phyloP scores from a whole-genome alignment of 1,140 invertebrate genomes.

The Drosophila miranda region DNA sequence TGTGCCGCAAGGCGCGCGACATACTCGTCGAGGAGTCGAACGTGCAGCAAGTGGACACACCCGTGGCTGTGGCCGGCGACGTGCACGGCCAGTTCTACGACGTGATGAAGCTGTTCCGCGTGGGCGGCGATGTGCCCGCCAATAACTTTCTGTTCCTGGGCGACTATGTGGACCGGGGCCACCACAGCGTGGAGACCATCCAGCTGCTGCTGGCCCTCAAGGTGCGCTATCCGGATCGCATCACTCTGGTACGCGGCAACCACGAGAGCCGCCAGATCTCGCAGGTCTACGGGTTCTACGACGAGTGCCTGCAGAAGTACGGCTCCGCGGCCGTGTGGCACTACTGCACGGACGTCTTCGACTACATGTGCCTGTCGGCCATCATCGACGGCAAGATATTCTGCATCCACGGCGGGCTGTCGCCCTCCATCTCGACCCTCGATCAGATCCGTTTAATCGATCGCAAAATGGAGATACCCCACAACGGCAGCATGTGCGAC shows the following conservation, averaged over 20 bases:
- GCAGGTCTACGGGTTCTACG: slow-evolving; percentile 99
- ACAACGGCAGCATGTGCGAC: slow-evolving; percentile 99
- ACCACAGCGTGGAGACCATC: slow-evolving; percentile 99
- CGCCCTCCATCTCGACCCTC: slow-evolving; percentile 98
- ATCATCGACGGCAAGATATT: slow-evolving; percentile 99
- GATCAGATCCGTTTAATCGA: slow-evolving; percentile 99
- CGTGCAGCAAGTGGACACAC: slow-evolving; percentile 98
- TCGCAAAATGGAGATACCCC: slow-evolving; percentile 98
- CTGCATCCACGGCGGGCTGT: slow-evolving; percentile 99
- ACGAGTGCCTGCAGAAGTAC: slow-evolving; percentile 99
- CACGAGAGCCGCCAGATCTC: slow-evolving; percentile 99
- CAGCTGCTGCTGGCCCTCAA: slow-evolving; percentile 97
- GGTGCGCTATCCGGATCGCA: slow-evolving; percentile 98
- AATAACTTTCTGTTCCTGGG: slow-evolving; percentile 99
- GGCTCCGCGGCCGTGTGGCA: slow-evolving; percentile 99
- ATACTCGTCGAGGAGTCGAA: slow-evolving; percentile 99
- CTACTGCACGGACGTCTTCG: slow-evolving; percentile 99
- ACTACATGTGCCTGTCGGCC: slow-evolving; percentile 98
- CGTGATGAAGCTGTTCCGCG: slow-evolving; percentile 99
- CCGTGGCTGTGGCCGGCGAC: slow-evolving; percentile 99
- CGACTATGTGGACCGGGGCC: slow-evolving; percentile 99
- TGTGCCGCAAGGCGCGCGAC: slow-evolving; percentile 99
- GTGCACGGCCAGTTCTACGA: slow-evolving; percentile 99
- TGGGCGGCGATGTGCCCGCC: slow-evolving; percentile 98
- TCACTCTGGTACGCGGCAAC: slow-evolving; percentile 97